Base-by-base conservation (phyloP, 2,888 invertebrate species). In the Nomada hirtipes region DNA sequence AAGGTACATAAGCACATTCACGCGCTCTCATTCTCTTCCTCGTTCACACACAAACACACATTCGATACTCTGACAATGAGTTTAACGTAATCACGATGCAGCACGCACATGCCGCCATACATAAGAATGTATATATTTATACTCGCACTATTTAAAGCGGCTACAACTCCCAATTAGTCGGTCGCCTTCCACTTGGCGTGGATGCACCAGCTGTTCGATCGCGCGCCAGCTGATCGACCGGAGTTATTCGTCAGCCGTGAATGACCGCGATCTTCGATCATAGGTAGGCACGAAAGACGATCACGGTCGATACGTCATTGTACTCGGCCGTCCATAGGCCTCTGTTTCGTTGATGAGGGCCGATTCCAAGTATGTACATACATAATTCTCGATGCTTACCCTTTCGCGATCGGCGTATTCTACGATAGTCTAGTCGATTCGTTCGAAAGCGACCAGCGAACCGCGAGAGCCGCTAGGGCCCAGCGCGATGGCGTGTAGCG, bases 301-400 rank as follows among this genome's bases (percentile, higher is more conserved):
- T 36, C 15, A 4, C 57, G 57, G 65, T 26, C 61, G 63, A n/a
- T 84, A 73, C 79, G 73, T 86, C 79, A 75, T 78, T 75, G 75
- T 77, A 78, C 69, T 57, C 76, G 83, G 85, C 85, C 75, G 75
- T 83, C 65, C 69, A 64, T 88, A 88, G 88, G 88, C 88, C 88
- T 79, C 85, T 67, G 84, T 83, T 87, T 88, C 87, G 87, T 87
- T 87, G 87, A 73, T 86, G 75, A 79, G 76, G 52, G 80, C 84
- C 80, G 76, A 73, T 72, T 75, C 78, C 68, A 79, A 85, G 57
- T 63, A 36, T 36, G 36, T 36, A 36, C 36, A 36, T 36, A 36
- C 36, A 36, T 36, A 50, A 79, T 78, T 85, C 79, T 74, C 79
- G 76, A 86, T 63, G 75, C 63, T 72, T 57, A 70, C 69, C 59